Evolutionary conservation across 1,140 invertebrate species (phyloP), one percentile per base, ranked within the genome.

Genomic region (Thaumetopoea pityocampa): DNA sequence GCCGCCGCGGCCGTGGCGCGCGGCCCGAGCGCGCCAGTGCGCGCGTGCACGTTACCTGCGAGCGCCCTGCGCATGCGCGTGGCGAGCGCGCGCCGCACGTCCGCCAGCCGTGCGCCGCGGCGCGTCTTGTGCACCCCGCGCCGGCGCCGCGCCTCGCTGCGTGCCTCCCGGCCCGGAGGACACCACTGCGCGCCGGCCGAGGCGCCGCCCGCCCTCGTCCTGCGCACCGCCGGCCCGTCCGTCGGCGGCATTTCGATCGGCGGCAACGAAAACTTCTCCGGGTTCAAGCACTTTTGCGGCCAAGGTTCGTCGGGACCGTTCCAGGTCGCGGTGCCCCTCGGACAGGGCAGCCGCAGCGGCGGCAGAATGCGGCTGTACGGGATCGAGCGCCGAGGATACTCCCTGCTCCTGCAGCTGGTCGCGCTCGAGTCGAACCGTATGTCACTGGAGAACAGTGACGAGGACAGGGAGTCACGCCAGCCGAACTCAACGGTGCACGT

Each of bases 381-480:
- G 4, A 72, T 35, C 7, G 67, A 23, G 1, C 67, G 64, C 10
- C 65, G 52, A 17, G 59, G 36, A 16, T 22, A 30, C 4, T 55
- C 52, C 11, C 28, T 33, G 19, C 44, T 48, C 11, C 57, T 17
- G 4, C 56, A 61, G 45, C 60, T 55, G n/a, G n/a, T n/a, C 1
- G 53, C 57, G 34, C 64, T 61, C 1, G 70, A 66, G 23, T 57
- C 50, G 35, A 69, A 54, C 71, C 67, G 78, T 9, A 69, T 33
- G 2, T 73, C 70, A 30, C 59, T 64, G 4, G 68, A 69, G 34
- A 77, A 63, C 6, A 77, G 34, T 7, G 73, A 78, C 0, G 67
- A 68, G 1, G 67, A 64, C 4, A 69, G 19, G 3, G 61, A 53
- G 24, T 63, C 64, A 6, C 59, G 56, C 1, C 41, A 14, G 5